Conservation (phyloP, 2,888 invertebrate genomes). For the Hydraecia micacea region DNA sequence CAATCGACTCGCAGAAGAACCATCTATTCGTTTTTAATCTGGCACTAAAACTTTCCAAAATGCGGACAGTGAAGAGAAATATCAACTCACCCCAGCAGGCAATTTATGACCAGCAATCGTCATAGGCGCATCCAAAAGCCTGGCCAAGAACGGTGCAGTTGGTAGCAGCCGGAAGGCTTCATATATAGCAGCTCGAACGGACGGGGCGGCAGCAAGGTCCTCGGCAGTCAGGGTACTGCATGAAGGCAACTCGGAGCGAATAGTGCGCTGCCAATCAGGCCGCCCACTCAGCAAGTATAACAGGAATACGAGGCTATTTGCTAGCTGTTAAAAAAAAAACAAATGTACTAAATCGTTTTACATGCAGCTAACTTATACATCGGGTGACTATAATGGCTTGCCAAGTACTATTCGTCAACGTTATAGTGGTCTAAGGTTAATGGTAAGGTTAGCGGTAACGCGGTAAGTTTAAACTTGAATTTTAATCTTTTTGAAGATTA, state of each 20-base stretch:
- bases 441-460: too few species aligned
- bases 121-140: conserved; percentile 93
- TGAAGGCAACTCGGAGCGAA: conserved; percentile 92
- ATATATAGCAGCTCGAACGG: conserved; percentile 94
- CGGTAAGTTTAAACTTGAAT: too few species aligned
- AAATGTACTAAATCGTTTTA: not conserved
- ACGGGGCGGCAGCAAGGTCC: conserved; percentile 92
- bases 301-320: conserved; percentile 95
- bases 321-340: conserved; percentile 88
- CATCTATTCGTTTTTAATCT: not conserved
- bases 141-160: conserved; percentile 94
- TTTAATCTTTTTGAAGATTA: not conserved
- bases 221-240: conserved; percentile 90
- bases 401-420: not conserved
- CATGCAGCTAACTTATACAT: not conserved
- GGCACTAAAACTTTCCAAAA: not conserved
- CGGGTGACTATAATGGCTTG: not conserved
- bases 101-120: conserved; percentile 92
- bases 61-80: not conserved
- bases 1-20: not conserved
- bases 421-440: not conserved
- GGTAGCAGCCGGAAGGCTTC: conserved; percentile 94
- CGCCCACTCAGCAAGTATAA: conserved; percentile 93
- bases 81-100: conserved; percentile 92
- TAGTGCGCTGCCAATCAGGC: conserved; percentile 91